A percentile compares a stretch with the other conserved stretches of the same genome.
These are phyloP conservation scores for Augiades crinisus DNA, from an alignment of 2,888 invertebrate species.

Conservation along the genomic window DNA sequence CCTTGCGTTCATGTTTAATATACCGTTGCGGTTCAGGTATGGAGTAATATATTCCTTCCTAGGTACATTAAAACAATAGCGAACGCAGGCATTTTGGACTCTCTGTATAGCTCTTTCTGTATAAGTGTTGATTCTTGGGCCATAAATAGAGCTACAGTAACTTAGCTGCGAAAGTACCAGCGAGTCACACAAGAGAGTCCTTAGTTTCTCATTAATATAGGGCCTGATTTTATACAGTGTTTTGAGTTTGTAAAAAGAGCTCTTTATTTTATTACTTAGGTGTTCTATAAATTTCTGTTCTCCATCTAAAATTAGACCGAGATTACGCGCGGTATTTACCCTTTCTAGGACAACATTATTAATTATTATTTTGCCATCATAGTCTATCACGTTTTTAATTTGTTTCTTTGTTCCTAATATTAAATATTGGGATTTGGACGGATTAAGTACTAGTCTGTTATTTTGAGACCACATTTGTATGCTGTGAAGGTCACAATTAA, in stretches of 20 bases:
- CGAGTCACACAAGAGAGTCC: too few relatives aligned
- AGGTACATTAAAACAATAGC: too few relatives aligned
- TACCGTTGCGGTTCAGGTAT: constrained; percentile 5
- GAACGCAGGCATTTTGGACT: constrained; percentile 9
- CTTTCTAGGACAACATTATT: background rate
- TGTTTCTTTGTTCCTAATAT: constrained; percentile 1
- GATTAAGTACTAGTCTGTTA: too few relatives aligned
- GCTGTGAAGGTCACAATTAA: background rate
- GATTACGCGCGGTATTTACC: background rate
- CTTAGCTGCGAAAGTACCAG: too few relatives aligned
- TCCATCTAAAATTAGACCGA: constrained; percentile 9
- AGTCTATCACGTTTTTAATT: background rate
- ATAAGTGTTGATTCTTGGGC: too few relatives aligned
- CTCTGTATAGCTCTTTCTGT: constrained; percentile 3
- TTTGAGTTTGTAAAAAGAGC: constrained; percentile 3
- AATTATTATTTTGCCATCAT: background rate
- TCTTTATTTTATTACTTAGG: background rate
- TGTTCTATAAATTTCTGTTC: constrained; percentile 11
- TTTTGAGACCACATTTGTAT: too few relatives aligned
- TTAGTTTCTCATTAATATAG: too few relatives aligned
- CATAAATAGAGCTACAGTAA: too few relatives aligned
- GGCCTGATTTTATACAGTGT: constrained; percentile 7
- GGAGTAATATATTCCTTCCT: constrained; percentile 4
- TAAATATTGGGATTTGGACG: background rate
- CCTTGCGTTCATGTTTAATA: constrained; percentile 11